Base-by-base conservation (phyloP, 2,113 vertebrate species). In the Microtus montanus region DNA sequence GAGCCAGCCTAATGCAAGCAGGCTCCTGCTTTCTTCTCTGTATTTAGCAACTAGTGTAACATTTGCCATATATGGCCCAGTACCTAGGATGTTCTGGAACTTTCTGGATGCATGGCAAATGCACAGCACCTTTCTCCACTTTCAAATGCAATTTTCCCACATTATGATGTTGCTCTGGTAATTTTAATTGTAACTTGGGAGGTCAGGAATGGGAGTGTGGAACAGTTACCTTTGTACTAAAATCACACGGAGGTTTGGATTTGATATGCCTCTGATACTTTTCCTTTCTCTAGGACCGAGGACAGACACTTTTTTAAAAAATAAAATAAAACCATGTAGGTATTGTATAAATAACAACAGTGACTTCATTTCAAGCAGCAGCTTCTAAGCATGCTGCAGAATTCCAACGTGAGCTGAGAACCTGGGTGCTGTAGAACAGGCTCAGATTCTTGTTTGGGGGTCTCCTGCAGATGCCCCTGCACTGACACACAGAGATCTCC, bases 391-490 rank as follows among this genome's bases (percentile, higher is more conserved):
- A 14, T 35, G n/a, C 28, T 44, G 0, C 1, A 26, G 24, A 68
- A 70, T 15, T 22, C 17, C n/a, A 20, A 49, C 3, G 11, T 58
- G 35, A 73, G 9, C 47, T 1, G 35, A 11, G 80, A 49, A 33
- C 2, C 7, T 19, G 28, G 49, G 12, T n/a, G 58, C 3, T 1
- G 0, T 7, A 49, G 44, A 66, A 7, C 0, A 12, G 63, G 13
- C 49, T 58, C n/a, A 64, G 28, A 47, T 38, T 73, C 86, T 74
- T 88, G 6, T 17, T 77, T 30, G 24, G 11, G 24, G n/a, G 77
- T 68, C 35, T 80, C 44, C 19, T 38, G 54, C 41, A 89, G 73
- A 74, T 74, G 66, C 33, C 94, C 89, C 58, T 71, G 12, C 17
- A 19, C 47, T 68, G 35, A 35, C 17, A n/a, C 35, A 15, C 19